A percentile compares a stretch with the other conserved stretches of the same genome.
These are phyloP conservation scores for Ophion ventricosus DNA, from an alignment of 2,888 invertebrate species.

Conservation along the genomic window DNA sequence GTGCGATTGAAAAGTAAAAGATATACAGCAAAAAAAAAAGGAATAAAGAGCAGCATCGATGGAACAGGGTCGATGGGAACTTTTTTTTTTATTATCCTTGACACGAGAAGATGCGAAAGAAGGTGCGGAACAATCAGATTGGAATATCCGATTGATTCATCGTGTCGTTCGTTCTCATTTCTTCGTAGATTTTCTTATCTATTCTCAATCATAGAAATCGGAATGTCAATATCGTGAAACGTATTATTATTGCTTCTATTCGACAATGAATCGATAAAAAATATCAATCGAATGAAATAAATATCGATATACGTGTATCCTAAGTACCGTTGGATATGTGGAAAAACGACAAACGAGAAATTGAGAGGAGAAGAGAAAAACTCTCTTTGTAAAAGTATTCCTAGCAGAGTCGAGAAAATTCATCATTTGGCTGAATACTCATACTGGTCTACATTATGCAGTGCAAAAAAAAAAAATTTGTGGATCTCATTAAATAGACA, in stretches of 20 bases:
- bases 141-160: slow-evolving; percentile 34
- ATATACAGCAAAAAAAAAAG: slow-evolving; percentile 5
- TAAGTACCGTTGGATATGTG: no score
- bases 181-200: slow-evolving; percentile 7
- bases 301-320: no score
- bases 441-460: no score
- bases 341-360: no score
- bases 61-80: slow-evolving; percentile 14
- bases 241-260: not conserved
- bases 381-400: no score
- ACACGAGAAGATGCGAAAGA: slow-evolving; percentile 33
- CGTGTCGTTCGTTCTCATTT: not conserved
- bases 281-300: no score
- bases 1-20: slow-evolving; percentile 42
- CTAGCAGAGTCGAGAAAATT: no score
- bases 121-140: slow-evolving; percentile 51
- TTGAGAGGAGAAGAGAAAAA: no score
- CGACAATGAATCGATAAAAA: not conserved
- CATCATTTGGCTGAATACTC: no score
- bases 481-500: slow-evolving; percentile 23
- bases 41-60: slow-evolving; percentile 21
- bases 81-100: slow-evolving; percentile 51
- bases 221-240: not conserved
- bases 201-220: not conserved
- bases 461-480: not conserved